Evolutionary conservation across 64 coral and sea anemone genomes (phyloP).

Genomic region (Montipora efflorescens): DNA sequence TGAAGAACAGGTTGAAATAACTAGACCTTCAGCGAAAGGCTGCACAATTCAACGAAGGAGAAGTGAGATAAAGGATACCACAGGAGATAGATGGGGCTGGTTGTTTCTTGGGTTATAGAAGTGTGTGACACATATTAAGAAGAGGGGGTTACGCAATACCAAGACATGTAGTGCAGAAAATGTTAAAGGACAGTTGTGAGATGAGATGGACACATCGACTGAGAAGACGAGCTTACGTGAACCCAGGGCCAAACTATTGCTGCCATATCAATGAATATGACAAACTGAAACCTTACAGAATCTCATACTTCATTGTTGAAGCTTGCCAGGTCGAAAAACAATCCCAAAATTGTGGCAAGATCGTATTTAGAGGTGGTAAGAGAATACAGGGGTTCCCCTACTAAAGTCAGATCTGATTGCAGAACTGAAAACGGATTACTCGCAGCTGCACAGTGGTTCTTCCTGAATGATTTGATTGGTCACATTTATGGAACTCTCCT

Average conservation of each 20-base stretch:
- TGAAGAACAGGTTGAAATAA: slow-evolving; percentile 36
- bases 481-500: slow-evolving; percentile 29
- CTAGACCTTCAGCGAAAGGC: slow-evolving; percentile 66
- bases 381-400: slow-evolving; percentile 16
- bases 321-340: slow-evolving; percentile 13
- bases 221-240: background rate
- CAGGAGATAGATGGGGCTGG: slow-evolving; percentile 70
- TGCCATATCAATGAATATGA: slow-evolving; percentile 27
- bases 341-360: background rate
- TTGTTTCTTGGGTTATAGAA: slow-evolving; percentile 58
- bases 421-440: slow-evolving; percentile 39
- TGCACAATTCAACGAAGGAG: slow-evolving; percentile 59
- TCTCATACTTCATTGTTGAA: slow-evolving; percentile 24
- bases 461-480: background rate
- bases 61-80: slow-evolving; percentile 44
- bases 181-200: slow-evolving; percentile 47
- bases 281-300: slow-evolving; percentile 5
- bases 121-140: slow-evolving; percentile 58
- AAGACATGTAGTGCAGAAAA: slow-evolving; percentile 28
- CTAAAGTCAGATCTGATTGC: slow-evolving; percentile 16
- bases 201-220: slow-evolving; percentile 23
- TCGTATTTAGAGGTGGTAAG: slow-evolving; percentile 12
- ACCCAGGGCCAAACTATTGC: slow-evolving; percentile 36
- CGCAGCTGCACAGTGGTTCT: slow-evolving; percentile 36
- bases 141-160: slow-evolving; percentile 61